Conservation (phyloP, 2,113 vertebrate species). For the Addax nasomaculatus region DNA sequence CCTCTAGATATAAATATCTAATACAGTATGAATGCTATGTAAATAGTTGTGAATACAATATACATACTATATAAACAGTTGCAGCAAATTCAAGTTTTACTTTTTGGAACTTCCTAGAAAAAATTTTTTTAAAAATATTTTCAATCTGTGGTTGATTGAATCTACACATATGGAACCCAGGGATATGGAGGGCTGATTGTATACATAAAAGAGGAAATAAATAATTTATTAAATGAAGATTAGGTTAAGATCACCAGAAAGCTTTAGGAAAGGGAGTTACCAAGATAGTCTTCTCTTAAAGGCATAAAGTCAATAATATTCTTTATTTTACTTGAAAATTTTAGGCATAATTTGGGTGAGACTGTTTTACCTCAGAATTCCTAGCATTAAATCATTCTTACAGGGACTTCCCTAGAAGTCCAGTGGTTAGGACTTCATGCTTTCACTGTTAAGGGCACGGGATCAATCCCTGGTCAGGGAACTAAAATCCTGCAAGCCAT, state of each 20-base stretch:
- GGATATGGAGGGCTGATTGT: neutral
- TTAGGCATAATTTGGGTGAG: neutral
- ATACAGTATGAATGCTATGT: neutral
- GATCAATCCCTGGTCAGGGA: neutral
- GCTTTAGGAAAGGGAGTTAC: neutral
- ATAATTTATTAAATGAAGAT: constrained; percentile 14
- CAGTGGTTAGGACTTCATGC: neutral
- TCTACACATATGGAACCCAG: neutral
- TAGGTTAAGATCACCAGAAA: constrained; percentile 24
- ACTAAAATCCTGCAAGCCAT: neutral
- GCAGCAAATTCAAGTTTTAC: neutral
- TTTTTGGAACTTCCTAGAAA: neutral
- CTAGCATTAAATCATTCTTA: neutral
- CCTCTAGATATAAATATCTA: neutral
- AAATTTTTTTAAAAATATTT: accelerated
- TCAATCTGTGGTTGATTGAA: neutral
- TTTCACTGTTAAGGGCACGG: neutral
- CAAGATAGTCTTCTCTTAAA: neutral
- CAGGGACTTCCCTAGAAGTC: neutral
- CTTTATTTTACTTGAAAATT: neutral
- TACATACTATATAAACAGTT: neutral
- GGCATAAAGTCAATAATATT: neutral
- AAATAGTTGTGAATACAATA: neutral
- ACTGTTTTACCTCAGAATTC: constrained; percentile 15
- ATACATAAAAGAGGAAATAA: constrained; percentile 17